A percentile compares a stretch with the other conserved stretches of the same genome.
Evolutionary conservation across 2,888 invertebrate genomes (phyloP).

Genomic region (Acleris holmiana): DNA sequence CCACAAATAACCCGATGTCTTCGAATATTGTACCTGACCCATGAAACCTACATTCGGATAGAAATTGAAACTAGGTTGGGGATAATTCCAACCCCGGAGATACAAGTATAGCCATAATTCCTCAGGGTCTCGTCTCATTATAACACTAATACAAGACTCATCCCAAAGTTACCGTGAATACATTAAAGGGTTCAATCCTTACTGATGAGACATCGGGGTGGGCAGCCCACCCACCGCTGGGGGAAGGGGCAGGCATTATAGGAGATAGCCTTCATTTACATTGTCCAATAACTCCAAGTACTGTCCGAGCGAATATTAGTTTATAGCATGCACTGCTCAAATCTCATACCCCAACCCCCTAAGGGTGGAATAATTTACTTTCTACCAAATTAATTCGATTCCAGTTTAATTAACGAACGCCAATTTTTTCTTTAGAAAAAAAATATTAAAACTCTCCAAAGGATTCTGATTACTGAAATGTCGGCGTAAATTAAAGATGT

Average conservation of each 20-base stretch:
- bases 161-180: slow-evolving; percentile 84
- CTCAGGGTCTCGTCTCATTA: slow-evolving; percentile 84
- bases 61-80: slow-evolving; percentile 80
- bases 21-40: slow-evolving; percentile 56
- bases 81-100: slow-evolving; percentile 73
- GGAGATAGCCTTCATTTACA: slow-evolving; percentile 85
- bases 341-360: slow-evolving; percentile 41
- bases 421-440: slow-evolving; percentile 69
- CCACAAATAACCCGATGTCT: slow-evolving; percentile 44
- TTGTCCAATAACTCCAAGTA: slow-evolving; percentile 85
- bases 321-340: slow-evolving; percentile 69
- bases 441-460: slow-evolving; percentile 69
- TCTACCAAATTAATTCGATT: slow-evolving; percentile 76
- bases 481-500: slow-evolving; percentile 38
- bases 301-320: slow-evolving; percentile 83
- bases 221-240: slow-evolving; percentile 64
- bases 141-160: slow-evolving; percentile 85
- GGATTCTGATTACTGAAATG: slow-evolving; percentile 69
- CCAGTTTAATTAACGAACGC: slow-evolving; percentile 79
- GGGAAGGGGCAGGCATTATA: slow-evolving; percentile 80
- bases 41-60: slow-evolving; percentile 64
- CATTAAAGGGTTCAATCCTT: slow-evolving; percentile 85
- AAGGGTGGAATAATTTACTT: slow-evolving; percentile 70
- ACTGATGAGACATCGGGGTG: slow-evolving; percentile 81
- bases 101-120: slow-evolving; percentile 82